Evolutionary conservation across 2,888 invertebrate genomes (phyloP), one percentile per base, ranked within the genome.

Genomic region (Xestia ashworthii): DNA sequence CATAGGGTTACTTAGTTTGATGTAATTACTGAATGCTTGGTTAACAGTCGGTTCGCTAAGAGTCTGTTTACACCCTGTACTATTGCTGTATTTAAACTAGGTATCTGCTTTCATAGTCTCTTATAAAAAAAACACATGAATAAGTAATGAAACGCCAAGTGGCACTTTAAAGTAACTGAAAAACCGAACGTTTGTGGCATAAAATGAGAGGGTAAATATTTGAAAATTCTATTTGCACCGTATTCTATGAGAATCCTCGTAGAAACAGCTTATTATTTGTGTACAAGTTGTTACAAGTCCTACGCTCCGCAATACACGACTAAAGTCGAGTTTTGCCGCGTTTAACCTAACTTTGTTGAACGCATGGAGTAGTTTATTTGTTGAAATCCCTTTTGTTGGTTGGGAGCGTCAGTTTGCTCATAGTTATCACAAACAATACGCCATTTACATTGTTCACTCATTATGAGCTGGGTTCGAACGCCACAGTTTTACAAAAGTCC

Each of bases 351-450:
- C 89, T 88, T 83, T 78, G 87, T 87, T 85, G 53, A 83, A 78
- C 73, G 78, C 70, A 76, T 73, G 76, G 76, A 78, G 83, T 82
- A 88, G 86, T 89, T 85, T 87, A 87, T 87, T 84, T 87, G 81
- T 84, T 83, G 65, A 85, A 84, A 82, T 84, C 72, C 79, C 75
- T 80, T 79, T 84, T 89, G 83, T 87, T 79, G 71, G 41, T 44
- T 44, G 38, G 69, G 32, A 68, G 75, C 77, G 65, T 68, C 67
- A 53, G 71, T 77, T 80, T 83, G 78, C 82, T 81, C 70, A 70
- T 74, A 87, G 86, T 88, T 86, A 85, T 78, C 71, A 78, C 78
- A 81, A 89, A 90, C 88, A 89, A 90, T 87, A 84, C 81, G 73
- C 80, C 66, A 74, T 84, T 85, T 70, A 79, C 78, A 84, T 81